These are phyloP conservation scores for Entomobrya multifasciata DNA, from an alignment of 2,888 invertebrate genomes.

Conservation along the genomic window DNA sequence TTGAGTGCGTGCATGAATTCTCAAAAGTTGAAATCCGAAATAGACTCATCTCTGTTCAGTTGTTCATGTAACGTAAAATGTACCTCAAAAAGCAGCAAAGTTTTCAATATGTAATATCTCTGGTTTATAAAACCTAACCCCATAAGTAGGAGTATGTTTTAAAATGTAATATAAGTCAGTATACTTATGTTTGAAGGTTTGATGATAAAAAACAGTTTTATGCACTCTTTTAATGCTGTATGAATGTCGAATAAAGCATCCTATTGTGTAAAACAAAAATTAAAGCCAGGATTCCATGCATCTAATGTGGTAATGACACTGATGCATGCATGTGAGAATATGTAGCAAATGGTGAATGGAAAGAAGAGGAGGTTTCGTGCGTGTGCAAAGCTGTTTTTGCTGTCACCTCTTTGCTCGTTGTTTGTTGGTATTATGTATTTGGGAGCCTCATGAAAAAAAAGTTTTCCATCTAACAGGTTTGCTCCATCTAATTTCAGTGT, in stretches of 20 bases:
- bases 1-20: too few relatives aligned
- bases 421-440: too few relatives aligned
- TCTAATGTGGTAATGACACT: too few relatives aligned
- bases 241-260: not conserved
- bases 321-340: too few relatives aligned
- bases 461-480: constrained; percentile 63
- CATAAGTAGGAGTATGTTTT: not conserved
- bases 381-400: constrained; percentile 34
- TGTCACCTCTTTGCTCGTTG: not conserved
- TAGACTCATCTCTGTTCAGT: not conserved
- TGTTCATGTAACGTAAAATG: not conserved
- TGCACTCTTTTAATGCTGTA: not conserved
- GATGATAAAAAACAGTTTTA: not conserved
- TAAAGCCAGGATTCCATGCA: not conserved
- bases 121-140: not conserved
- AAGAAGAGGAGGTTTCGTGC: constrained; percentile 1
- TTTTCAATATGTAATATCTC: not conserved
- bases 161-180: not conserved
- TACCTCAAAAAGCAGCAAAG: not conserved
- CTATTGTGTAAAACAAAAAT: constrained; percentile 1
- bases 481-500: constrained; percentile 53
- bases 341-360: too few relatives aligned
- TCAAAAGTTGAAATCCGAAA: too few relatives aligned
- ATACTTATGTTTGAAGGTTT: not conserved
- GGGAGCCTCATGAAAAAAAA: constrained; percentile 23